These are phyloP conservation scores for Schizotus pectinicornis DNA, from an alignment of 2,888 invertebrate species.

Conservation along the genomic window DNA sequence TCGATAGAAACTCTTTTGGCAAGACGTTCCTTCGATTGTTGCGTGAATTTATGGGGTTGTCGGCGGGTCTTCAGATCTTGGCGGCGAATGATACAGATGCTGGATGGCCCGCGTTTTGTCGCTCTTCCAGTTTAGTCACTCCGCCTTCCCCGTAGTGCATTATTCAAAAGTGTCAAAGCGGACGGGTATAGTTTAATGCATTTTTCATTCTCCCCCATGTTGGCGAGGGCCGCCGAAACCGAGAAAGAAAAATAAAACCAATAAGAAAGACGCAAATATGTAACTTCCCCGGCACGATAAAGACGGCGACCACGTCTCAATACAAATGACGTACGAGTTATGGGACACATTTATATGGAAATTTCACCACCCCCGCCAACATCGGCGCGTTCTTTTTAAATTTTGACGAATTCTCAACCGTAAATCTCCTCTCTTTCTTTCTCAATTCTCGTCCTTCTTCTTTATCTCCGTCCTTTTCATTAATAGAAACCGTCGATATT, in stretches of 20 bases:
- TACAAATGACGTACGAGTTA: slow-evolving; percentile 20
- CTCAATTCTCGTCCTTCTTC: background rate
- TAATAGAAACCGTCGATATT: no score
- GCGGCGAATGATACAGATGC: background rate
- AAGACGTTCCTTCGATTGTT: no score
- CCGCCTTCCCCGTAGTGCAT: slow-evolving; percentile 20
- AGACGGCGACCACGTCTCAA: slow-evolving; percentile 17
- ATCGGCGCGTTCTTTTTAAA: slow-evolving; percentile 17
- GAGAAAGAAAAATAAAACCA: background rate
- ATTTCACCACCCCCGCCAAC: slow-evolving; percentile 3
- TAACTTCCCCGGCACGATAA: slow-evolving; percentile 10
- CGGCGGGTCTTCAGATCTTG: slow-evolving; percentile 1
- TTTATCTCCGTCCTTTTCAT: no score
- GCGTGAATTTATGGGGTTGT: no score
- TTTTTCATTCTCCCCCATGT: slow-evolving; percentile 27
- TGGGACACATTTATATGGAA: slow-evolving; percentile 29
- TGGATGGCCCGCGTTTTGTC: background rate
- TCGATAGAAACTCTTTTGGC: no score
- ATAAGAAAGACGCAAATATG: slow-evolving; percentile 17
- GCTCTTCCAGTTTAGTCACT: slow-evolving; percentile 6
- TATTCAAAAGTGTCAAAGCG: slow-evolving; percentile 32
- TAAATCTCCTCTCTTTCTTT: slow-evolving; percentile 13
- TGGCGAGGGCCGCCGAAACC: background rate
- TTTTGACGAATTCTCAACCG: slow-evolving; percentile 20
- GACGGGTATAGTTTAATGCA: slow-evolving; percentile 29